Evolutionary conservation across 1,140 invertebrate species (phyloP).

Genomic region (Diorhabda sublineata): DNA sequence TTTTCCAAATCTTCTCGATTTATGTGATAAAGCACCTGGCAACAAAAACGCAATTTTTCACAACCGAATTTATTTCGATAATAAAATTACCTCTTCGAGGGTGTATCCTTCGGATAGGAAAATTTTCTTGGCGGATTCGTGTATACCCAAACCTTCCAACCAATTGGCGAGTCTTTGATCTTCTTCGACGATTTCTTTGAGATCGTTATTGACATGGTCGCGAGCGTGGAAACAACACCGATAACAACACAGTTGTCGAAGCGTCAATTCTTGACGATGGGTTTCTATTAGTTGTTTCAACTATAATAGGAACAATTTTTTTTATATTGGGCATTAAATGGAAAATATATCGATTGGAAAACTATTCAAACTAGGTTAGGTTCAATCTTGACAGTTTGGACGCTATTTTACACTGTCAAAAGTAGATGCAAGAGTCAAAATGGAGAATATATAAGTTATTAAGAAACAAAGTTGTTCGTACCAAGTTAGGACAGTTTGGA

Average conservation of each 20-base stretch:
- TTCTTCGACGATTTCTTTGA: conserved; percentile 41
- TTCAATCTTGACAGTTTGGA: too few species aligned
- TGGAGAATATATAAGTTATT: too few species aligned
- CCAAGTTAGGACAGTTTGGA: too few species aligned
- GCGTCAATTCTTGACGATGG: conserved; percentile 28
- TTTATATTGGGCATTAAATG: too few species aligned
- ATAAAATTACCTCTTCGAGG: conserved; percentile 57
- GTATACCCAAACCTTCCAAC: conserved; percentile 55
- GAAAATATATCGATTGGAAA: too few species aligned
- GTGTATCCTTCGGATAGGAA: conserved; percentile 74
- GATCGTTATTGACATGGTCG: conserved; percentile 21
- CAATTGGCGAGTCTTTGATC: conserved; percentile 56
- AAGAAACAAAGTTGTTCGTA: too few species aligned
- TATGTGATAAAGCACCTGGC: conserved; percentile 61
- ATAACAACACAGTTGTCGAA: conserved; percentile 26
- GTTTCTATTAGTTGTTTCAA: conserved; percentile 32
- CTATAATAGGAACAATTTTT: conserved; percentile 21
- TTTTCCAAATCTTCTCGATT: conserved; percentile 71
- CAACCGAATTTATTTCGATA: not conserved
- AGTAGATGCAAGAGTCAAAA: too few species aligned
- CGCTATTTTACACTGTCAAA: too few species aligned
- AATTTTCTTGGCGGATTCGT: conserved; percentile 55
- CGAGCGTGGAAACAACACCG: conserved; percentile 24
- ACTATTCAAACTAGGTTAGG: too few species aligned
- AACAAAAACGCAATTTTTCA: not conserved